Evolutionary conservation across 2,888 invertebrate genomes (phyloP), one percentile per base, ranked within the genome.

Genomic region (Yponomeuta evonymella): DNA sequence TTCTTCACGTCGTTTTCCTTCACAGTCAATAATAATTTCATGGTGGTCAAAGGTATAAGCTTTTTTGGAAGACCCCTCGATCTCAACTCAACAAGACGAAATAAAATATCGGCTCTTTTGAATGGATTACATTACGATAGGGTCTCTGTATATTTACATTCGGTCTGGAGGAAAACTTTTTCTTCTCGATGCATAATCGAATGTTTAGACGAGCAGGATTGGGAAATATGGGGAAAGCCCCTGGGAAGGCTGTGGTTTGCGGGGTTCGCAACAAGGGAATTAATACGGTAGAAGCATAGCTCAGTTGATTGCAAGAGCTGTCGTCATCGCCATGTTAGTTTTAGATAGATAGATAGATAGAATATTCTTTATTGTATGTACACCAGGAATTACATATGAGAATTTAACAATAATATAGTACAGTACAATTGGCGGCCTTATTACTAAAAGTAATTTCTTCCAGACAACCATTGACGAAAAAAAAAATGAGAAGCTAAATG

Each of bases 91-190:
- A 88, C 87, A 86, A 88, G 86, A 84, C 84, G 75, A 85, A 85
- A 87, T 87, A 88, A 87, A 88, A 89, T 89, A 89, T 89, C 84
- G 86, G 85, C 83, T 30, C 64, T 85, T 83, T 79, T 79, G 79
- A 78, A 76, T 81, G 79, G 77, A 80, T 70, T 78, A 80, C 81
- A 82, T 79, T 77, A 80, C 75, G 58, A 43, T 67, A 70, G 62
- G 62, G 62, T 43, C 63, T 23, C 23, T 43, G 68, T 58, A 33
- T 69, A 70, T 66, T 70, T 66, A 70, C 66, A 66, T 70, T 70
- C 23, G 65, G 66, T 23, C 65, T 12, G 8, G 30, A 48, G 23
- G 48, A 51, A 70, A 70, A 51, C n/a, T 72, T 67, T 70, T 71
- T 69, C 67, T 71, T 70, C 70, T 69, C 67, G 36, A 65, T 15